Evolutionary conservation across 1,140 invertebrate species (phyloP).

Genomic region (Pinna nobilis): DNA sequence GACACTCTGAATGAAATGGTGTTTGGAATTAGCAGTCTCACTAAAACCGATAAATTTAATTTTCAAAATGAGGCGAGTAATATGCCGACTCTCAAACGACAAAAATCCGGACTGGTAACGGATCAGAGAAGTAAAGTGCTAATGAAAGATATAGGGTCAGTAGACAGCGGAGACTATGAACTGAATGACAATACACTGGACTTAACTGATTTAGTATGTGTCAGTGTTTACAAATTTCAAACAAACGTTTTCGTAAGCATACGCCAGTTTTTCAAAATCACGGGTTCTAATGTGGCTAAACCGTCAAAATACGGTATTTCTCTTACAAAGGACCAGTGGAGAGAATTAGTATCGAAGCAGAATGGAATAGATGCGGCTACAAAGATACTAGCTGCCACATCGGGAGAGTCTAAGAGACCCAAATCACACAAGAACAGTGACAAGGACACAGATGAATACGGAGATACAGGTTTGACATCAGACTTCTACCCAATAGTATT

Average conservation of each 20-base stretch:
- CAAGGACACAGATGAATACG: conserved; percentile 11
- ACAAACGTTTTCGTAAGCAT: conserved; percentile 29
- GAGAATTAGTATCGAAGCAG: background rate
- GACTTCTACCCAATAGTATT: too few relatives aligned
- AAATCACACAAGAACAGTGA: conserved; percentile 7
- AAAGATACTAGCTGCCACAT: conserved; percentile 14
- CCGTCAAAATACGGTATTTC: conserved; percentile 28
- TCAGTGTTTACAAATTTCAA: conserved; percentile 20
- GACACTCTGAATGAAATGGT: conserved; percentile 35
- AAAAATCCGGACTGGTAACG: background rate
- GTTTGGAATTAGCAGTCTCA: conserved; percentile 17
- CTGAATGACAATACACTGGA: conserved; percentile 31
- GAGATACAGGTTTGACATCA: conserved; percentile 2
- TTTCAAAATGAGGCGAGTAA: conserved; percentile 19
- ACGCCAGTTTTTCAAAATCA: conserved; percentile 35
- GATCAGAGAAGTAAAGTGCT: background rate
- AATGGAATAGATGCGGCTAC: conserved; percentile 21
- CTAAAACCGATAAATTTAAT: conserved; percentile 26
- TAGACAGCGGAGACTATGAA: conserved; percentile 39
- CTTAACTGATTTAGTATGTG: conserved; percentile 33
- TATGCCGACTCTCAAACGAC: background rate
- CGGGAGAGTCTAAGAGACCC: conserved; percentile 5
- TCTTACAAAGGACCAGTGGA: conserved; percentile 20
- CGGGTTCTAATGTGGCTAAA: conserved; percentile 10
- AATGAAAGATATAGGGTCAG: conserved; percentile 16